Evolutionary conservation across 2,888 invertebrate genomes (phyloP).

Genomic region (Drosophila yooni): DNA sequence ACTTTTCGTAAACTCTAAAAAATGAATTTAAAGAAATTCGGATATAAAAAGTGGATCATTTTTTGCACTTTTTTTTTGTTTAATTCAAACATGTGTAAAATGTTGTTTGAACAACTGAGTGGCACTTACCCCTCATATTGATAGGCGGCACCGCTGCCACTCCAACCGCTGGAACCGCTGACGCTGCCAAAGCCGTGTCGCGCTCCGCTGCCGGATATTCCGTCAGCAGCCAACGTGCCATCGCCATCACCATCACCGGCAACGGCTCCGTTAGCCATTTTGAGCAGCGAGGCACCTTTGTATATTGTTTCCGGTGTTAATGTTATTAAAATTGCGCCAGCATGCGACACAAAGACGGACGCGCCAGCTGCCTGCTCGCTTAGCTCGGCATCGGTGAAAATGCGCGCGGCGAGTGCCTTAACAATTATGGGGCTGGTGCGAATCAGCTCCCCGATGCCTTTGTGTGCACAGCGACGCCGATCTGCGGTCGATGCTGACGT

Average conservation of each 20-base stretch:
- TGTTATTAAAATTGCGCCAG: slow-evolving; percentile 83
- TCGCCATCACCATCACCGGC: slow-evolving; percentile 23
- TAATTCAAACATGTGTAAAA: slow-evolving; percentile 1
- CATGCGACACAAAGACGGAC: slow-evolving; percentile 32
- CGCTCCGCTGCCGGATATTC: slow-evolving; percentile 22
- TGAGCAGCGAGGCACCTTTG: slow-evolving; percentile 84
- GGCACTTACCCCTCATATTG: slow-evolving; percentile 82
- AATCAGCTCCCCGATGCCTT: slow-evolving; percentile 84
- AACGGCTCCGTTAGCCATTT: slow-evolving; percentile 75
- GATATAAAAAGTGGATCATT: background rate
- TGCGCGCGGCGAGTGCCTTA: slow-evolving; percentile 83
- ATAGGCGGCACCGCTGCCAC: slow-evolving; percentile 64
- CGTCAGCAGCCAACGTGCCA: slow-evolving; percentile 26
- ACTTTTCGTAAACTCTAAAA: background rate
- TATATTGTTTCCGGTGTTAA: slow-evolving; percentile 85
- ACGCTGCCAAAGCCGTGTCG: slow-evolving; percentile 32
- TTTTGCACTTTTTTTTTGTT: background rate
- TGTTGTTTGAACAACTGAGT: slow-evolving; percentile 2
- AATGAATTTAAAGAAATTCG: background rate
- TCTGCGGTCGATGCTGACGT: slow-evolving; percentile 44
- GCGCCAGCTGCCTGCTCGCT: slow-evolving; percentile 24
- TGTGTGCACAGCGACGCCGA: slow-evolving; percentile 79
- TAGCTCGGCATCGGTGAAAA: slow-evolving; percentile 82
- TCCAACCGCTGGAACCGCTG: slow-evolving; percentile 43
- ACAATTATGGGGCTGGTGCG: slow-evolving; percentile 84